A percentile compares a stretch with the other conserved stretches of the same genome.
Evolutionary conservation across 2,113 vertebrate genomes (phyloP).

Genomic region (Syrrhaptes paradoxus): DNA sequence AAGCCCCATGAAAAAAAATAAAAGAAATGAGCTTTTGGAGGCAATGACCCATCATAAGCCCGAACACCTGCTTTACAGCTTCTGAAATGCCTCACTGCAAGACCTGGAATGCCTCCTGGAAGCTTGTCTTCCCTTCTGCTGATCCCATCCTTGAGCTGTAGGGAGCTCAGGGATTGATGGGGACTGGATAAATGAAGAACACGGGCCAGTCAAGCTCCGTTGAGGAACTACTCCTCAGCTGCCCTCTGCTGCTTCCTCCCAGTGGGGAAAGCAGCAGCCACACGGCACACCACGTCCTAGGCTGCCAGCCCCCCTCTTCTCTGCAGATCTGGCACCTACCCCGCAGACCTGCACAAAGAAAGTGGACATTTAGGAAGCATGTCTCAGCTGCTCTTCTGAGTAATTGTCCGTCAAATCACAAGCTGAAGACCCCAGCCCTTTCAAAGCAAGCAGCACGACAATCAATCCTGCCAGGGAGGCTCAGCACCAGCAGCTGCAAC

Average conservation of each 20-base stretch:
- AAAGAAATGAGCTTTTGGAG: background rate
- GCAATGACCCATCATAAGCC: background rate
- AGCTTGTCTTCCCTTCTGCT: background rate
- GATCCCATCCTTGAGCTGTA: background rate
- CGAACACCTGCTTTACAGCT: background rate
- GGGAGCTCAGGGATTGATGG: background rate
- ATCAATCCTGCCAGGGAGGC: background rate
- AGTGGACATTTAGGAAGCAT: accelerated
- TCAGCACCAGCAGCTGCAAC: background rate
- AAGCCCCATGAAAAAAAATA: background rate
- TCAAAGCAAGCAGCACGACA: background rate
- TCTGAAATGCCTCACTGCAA: background rate
- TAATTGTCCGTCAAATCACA: background rate
- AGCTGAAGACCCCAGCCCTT: background rate
- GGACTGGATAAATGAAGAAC: background rate
- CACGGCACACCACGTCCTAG: accelerated
- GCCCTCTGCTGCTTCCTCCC: background rate
- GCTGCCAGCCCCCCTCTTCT: background rate
- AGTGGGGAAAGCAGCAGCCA: accelerated
- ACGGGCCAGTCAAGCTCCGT: background rate
- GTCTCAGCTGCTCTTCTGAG: background rate
- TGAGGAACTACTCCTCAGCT: background rate
- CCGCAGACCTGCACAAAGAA: accelerated
- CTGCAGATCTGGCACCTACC: background rate
- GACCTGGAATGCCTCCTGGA: background rate